Evolutionary conservation across 2,797 vertebrate species (phyloP).

Genomic region (Rhynchotus rufescens): DNA sequence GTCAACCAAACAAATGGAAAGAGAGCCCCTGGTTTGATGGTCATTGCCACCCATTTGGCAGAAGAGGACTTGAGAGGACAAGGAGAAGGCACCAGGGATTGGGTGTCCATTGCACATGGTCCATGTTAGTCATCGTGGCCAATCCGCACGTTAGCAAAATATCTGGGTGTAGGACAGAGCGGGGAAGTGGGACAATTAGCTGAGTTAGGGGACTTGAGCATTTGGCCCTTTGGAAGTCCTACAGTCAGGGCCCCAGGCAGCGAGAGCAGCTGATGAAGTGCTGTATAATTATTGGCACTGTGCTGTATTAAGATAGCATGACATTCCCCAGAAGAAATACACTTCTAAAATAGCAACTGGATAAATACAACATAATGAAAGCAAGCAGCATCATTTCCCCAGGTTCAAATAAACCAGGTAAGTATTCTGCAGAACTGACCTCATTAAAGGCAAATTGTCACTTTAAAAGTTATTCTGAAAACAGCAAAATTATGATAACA

Average conservation of each 20-base stretch:
- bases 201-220: not conserved
- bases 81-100: not conserved
- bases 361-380: constrained; percentile 38
- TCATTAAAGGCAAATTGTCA: constrained; percentile 11
- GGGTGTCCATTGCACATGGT: not conserved
- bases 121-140: not conserved
- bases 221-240: not conserved
- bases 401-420: not conserved
- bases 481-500: not conserved
- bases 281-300: not conserved
- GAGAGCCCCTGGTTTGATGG: not conserved
- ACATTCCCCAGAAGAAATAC: constrained; percentile 44
- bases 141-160: not conserved
- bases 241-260: not conserved
- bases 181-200: not conserved
- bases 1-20: not conserved
- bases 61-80: not conserved
- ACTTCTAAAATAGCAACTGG: constrained; percentile 44
- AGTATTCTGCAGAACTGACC: not conserved
- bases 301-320: constrained; percentile 6
- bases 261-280: not conserved
- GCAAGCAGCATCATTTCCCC: not conserved
- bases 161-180: not conserved
- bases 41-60: not conserved
- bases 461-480: not conserved